These are phyloP conservation scores for Perithous albicinctus DNA, from an alignment of 2,888 invertebrate genomes.

Conservation along the genomic window DNA sequence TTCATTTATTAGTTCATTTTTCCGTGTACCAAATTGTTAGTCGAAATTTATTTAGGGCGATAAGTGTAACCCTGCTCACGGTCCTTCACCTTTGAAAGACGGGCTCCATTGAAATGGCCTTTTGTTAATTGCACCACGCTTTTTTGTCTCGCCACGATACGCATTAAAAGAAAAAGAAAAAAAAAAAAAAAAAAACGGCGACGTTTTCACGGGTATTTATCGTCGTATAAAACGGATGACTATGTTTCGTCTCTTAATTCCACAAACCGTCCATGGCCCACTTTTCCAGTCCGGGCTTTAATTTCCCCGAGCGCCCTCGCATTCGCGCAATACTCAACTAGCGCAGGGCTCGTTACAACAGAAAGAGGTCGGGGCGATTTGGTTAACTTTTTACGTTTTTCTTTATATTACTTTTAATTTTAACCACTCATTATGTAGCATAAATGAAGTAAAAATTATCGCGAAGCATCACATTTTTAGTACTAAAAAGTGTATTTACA, in stretches of 20 bases:
- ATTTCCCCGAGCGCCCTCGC: constrained; percentile 19
- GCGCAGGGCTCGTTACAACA: not conserved
- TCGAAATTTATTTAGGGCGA: constrained; percentile 53
- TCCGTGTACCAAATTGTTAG: constrained; percentile 38
- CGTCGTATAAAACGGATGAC: constrained; percentile 43
- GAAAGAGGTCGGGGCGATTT: not conserved
- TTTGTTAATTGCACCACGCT: constrained; percentile 34
- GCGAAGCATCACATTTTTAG: not conserved
- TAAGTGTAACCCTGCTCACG: constrained; percentile 10
- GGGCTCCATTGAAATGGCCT: constrained; percentile 26
- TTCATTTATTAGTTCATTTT: too few relatives aligned
- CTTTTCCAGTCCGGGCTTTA: constrained; percentile 42
- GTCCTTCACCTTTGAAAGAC: not conserved
- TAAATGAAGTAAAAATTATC: not conserved
- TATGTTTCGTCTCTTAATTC: constrained; percentile 50
- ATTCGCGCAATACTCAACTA: constrained; percentile 35
- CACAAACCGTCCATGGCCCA: constrained; percentile 30
- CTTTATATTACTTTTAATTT: not conserved
- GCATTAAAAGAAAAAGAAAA: too few relatives aligned
- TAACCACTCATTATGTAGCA: not conserved
- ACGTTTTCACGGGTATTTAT: constrained; percentile 38
- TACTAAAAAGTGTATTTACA: not conserved
- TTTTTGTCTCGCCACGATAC: constrained; percentile 3
- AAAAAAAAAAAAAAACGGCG: not conserved
- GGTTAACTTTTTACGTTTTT: not conserved